phyloP scores from a whole-genome alignment of 2,888 invertebrate species.

The Leptopilina syphax region DNA sequence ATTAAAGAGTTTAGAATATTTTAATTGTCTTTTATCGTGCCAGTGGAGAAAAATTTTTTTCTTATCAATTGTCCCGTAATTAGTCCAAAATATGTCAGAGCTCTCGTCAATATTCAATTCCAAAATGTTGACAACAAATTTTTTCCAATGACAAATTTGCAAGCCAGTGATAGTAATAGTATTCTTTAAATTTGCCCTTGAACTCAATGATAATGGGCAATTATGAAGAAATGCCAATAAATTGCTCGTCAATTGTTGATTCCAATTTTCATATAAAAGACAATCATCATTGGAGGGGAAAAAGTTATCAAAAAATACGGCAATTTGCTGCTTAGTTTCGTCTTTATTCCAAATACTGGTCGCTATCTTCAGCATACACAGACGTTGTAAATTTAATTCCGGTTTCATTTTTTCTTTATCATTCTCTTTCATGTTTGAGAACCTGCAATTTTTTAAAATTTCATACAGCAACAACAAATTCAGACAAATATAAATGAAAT shows the following conservation, averaged over 20 bases:
- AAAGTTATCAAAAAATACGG: neutral
- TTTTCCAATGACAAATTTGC: conserved; percentile 6
- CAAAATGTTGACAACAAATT: neutral
- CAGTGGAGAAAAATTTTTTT: neutral
- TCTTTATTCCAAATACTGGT: neutral
- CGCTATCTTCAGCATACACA: conserved; percentile 13
- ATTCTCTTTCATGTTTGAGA: neutral
- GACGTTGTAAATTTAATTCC: conserved; percentile 11
- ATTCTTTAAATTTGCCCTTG: neutral
- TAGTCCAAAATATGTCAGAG: conserved; percentile 9
- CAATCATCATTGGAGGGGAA: neutral
- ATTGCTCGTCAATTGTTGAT: conserved; percentile 4
- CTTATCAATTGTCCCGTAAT: conserved; percentile 1
- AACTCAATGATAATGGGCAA: neutral
- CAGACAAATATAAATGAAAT: too few species aligned
- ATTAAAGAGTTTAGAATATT: neutral
- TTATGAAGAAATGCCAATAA: neutral
- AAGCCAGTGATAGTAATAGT: neutral
- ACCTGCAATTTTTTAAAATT: neutral
- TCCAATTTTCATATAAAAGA: neutral
- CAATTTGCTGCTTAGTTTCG: neutral
- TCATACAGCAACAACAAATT: neutral
- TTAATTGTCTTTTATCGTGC: neutral
- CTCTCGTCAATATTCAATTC: neutral
- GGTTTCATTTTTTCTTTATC: neutral